A percentile compares a stretch with the other conserved stretches of the same genome.
These are phyloP conservation scores for Colaptes auratus DNA, from an alignment of 2,113 vertebrate species.

Conservation along the genomic window DNA sequence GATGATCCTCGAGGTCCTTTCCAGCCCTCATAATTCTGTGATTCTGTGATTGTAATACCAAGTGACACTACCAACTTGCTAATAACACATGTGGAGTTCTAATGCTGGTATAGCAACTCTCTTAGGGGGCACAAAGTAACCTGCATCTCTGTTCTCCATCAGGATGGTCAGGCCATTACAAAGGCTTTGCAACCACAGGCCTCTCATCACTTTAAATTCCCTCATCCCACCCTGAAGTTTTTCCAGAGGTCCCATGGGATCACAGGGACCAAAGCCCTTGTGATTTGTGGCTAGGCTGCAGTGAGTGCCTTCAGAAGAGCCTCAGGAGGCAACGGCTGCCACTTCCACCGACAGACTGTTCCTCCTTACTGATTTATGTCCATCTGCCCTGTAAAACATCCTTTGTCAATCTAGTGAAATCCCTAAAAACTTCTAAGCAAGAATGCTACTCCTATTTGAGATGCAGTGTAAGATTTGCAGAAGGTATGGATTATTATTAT, in stretches of 20 bases:
- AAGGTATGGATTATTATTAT: background rate
- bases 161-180: background rate
- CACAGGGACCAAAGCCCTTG: background rate
- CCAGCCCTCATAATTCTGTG: no score
- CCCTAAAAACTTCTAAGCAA: background rate
- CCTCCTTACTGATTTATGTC: accelerated
- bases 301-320: background rate
- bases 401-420: background rate
- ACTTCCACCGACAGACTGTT: background rate
- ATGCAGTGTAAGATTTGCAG: background rate
- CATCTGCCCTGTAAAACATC: accelerated
- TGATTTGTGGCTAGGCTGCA: background rate
- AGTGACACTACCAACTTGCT: background rate
- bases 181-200: background rate
- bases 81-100: background rate
- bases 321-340: accelerated
- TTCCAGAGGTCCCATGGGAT: background rate
- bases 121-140: background rate
- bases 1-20: no score
- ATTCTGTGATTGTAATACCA: background rate
- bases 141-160: background rate
- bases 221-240: background rate
- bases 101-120: background rate
- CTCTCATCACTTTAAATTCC: background rate
- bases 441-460: background rate